Base-by-base conservation (phyloP, 2,113 vertebrate species). In the Etheostoma spectabile region DNA sequence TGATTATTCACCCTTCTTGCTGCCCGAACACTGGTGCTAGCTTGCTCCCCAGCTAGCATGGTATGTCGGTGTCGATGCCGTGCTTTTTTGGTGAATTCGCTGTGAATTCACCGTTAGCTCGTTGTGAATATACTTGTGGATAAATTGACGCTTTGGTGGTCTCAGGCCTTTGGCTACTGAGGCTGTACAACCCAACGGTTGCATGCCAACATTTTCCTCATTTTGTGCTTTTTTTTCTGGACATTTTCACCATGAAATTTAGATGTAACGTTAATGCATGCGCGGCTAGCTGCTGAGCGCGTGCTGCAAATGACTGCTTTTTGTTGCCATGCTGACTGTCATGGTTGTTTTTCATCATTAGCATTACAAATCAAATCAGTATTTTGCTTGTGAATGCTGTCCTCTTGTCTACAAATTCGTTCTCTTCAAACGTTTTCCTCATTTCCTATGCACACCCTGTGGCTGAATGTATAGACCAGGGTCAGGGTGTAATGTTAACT, bases 11-110 rank as follows among this genome's bases (percentile, higher is more conserved):
- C 21, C 62, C 33, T 4, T 8, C 5, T 19, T 8, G 19, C 46
- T 53, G 21, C 3, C 8, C 6, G 56, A 74, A 89, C 86, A 86
- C 38, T 42, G 90, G 78, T 89, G 87, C 85, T 77, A 77, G 65
- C 48, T 48, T 59, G 72, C 62, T 27, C 5, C 42, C n/a, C 42
- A 48, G 82, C 65, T 87, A 82, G 60, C 80, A 4, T 13, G 11
- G 74, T 83, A 71, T 12, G 51, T 42, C 35, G 51, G 27, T 12
- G 22, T 51, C 53, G 35, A 18, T 52, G 16, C 30, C 15, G 18
- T 15, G 38, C 11, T 11, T 42, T 42, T n/a, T 18, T 8, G 7
- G 33, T 38, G 13, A 2, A 18, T 21, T 61, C n/a, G 49, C 2
- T 80, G 49, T 60, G 69, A 78, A 80, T 56, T 59, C 53, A 27